These are phyloP conservation scores for Drosophila biarmipes DNA, from an alignment of 1,140 invertebrate species.

Conservation along the genomic window DNA sequence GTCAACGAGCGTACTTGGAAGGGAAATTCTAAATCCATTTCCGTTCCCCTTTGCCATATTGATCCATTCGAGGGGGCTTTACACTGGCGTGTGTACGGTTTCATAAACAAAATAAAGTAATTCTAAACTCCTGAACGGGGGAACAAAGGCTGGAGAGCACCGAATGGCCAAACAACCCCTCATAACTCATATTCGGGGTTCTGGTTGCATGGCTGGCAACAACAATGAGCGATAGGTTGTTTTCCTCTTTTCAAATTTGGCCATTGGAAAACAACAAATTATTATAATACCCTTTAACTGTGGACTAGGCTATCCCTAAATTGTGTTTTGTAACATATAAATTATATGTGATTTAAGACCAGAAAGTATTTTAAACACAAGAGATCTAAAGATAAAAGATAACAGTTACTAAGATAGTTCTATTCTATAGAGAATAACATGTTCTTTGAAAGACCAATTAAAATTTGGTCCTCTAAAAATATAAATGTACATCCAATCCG, in stretches of 20 bases:
- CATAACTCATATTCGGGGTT: conserved; percentile 59
- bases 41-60: conserved; percentile 48
- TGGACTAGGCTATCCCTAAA: no score
- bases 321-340: no score
- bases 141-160: not conserved
- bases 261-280: conserved; percentile 28
- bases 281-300: conserved; percentile 13
- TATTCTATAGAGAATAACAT: no score
- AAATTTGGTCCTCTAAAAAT: not conserved
- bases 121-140: conserved; percentile 58
- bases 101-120: conserved; percentile 63
- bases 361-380: no score
- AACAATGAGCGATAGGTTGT: conserved; percentile 61
- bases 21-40: conserved; percentile 77
- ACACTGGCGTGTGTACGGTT: conserved; percentile 18
- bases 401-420: no score
- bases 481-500: not conserved
- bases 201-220: conserved; percentile 26
- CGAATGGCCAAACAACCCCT: conserved; percentile 47
- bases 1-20: conserved; percentile 35
- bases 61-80: conserved; percentile 39
- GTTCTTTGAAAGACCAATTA: not conserved
- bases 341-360: no score
- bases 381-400: no score
- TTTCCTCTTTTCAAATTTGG: not conserved